phyloP scores from a whole-genome alignment of 92 coral and sea anemone species.

The Siderastrea siderea region DNA sequence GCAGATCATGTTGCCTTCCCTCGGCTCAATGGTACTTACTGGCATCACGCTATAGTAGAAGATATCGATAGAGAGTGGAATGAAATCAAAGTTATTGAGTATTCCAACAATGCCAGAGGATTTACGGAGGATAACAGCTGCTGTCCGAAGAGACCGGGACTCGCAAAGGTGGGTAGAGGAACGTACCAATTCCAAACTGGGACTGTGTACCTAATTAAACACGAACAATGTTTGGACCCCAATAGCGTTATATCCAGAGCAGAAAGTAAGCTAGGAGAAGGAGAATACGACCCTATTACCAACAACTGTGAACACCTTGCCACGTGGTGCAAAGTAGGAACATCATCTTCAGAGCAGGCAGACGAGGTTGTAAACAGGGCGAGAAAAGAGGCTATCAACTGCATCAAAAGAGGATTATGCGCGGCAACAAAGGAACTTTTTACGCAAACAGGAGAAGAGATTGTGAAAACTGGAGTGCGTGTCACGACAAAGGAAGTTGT shows the following conservation, averaged over 20 bases:
- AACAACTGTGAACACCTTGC: constrained; percentile 40
- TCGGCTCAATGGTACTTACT: neutral
- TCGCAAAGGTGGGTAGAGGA: constrained; percentile 8
- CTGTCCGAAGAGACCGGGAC: neutral
- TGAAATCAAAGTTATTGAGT: constrained; percentile 11
- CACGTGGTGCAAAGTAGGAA: constrained; percentile 15
- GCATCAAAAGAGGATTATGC: no score
- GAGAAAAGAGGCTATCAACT: neutral
- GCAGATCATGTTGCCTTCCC: constrained; percentile 32
- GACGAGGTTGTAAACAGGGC: neutral
- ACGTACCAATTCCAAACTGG: neutral
- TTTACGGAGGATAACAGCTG: neutral
- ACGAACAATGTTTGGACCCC: neutral
- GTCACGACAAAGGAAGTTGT: no score
- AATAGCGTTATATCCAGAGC: neutral
- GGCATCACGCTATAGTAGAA: constrained; percentile 42
- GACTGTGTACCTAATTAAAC: neutral
- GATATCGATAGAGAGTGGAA: neutral
- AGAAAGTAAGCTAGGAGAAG: neutral
- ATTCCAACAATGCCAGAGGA: neutral
- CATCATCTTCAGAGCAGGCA: neutral
- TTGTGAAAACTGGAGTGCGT: no score
- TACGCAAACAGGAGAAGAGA: no score
- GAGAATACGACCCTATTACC: neutral
- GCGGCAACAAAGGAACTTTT: no score